phyloP scores from a whole-genome alignment of 2,113 vertebrate species.

The Ardeotis arabs region DNA sequence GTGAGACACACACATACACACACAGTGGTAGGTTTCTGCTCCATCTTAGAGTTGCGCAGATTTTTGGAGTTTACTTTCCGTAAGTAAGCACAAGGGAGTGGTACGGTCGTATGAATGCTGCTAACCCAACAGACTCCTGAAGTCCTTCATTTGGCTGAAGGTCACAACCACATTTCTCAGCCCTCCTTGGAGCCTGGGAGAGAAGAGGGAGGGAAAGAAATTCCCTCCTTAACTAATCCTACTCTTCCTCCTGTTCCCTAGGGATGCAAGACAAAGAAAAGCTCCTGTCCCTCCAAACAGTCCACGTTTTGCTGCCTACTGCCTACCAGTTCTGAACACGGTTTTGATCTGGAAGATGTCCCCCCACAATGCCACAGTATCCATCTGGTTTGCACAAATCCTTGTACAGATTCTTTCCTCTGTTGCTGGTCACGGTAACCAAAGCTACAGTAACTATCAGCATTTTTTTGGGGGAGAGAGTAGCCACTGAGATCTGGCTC shows the following conservation, averaged over 20 bases:
- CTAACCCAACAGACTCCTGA: background rate
- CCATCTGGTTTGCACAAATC: fast-evolving
- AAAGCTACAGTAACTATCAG: background rate
- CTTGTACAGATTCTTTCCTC: background rate
- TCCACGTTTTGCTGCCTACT: fast-evolving
- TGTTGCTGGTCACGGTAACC: background rate
- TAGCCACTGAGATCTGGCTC: background rate
- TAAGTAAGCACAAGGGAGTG: background rate
- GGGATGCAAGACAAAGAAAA: background rate
- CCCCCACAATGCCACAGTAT: background rate
- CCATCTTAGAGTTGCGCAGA: fast-evolving
- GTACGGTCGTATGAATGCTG: background rate
- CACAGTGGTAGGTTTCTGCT: background rate
- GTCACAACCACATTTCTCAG: background rate
- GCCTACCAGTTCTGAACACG: fast-evolving
- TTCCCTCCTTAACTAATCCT: background rate
- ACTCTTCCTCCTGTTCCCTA: background rate
- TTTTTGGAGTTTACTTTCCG: background rate
- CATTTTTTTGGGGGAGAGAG: background rate
- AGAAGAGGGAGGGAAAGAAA: background rate
- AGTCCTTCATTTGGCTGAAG: background rate
- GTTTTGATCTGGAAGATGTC: background rate
- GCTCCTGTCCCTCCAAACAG: background rate
- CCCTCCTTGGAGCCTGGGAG: background rate
- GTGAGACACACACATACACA: fast-evolving